phyloP scores from a whole-genome alignment of 2,888 invertebrate genomes.

The Ecliptopera silaceata region DNA sequence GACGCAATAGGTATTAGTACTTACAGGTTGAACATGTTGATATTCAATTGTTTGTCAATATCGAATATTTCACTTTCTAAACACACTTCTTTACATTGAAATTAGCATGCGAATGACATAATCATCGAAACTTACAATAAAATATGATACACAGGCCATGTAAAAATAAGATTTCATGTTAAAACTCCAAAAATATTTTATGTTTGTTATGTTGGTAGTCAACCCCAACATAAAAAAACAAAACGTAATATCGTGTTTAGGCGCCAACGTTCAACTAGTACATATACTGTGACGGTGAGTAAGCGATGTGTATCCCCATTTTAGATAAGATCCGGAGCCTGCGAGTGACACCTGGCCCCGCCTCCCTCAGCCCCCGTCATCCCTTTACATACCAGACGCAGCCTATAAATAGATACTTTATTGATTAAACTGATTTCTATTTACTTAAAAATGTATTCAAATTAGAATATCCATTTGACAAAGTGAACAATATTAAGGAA shows the following conservation, averaged over 20 bases:
- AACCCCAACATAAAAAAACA: neutral
- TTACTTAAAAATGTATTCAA: neutral
- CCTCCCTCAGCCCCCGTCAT: constrained; percentile 61
- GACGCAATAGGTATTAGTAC: too few relatives aligned
- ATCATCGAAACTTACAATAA: too few relatives aligned
- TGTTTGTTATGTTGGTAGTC: neutral
- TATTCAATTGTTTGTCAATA: too few relatives aligned
- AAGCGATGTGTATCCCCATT: constrained; percentile 51
- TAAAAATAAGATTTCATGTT: too few relatives aligned
- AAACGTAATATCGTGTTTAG: constrained; percentile 8
- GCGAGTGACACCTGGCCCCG: constrained; percentile 78
- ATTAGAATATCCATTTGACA: neutral
- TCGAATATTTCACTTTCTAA: too few relatives aligned
- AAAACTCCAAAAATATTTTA: too few relatives aligned
- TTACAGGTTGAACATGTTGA: too few relatives aligned
- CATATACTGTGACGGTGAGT: constrained; percentile 31
- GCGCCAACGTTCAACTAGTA: constrained; percentile 13
- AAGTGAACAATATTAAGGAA: too few relatives aligned
- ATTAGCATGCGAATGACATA: too few relatives aligned
- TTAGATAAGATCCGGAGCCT: constrained; percentile 73
- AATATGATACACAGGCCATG: too few relatives aligned
- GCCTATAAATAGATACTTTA: constrained; percentile 9
- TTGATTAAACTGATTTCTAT: constrained; percentile 12
- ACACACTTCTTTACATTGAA: too few relatives aligned
- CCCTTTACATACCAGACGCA: constrained; percentile 41